Evolutionary conservation across 2,113 vertebrate genomes (phyloP), one percentile per base, ranked within the genome.

Genomic region (Zingel zingel): DNA sequence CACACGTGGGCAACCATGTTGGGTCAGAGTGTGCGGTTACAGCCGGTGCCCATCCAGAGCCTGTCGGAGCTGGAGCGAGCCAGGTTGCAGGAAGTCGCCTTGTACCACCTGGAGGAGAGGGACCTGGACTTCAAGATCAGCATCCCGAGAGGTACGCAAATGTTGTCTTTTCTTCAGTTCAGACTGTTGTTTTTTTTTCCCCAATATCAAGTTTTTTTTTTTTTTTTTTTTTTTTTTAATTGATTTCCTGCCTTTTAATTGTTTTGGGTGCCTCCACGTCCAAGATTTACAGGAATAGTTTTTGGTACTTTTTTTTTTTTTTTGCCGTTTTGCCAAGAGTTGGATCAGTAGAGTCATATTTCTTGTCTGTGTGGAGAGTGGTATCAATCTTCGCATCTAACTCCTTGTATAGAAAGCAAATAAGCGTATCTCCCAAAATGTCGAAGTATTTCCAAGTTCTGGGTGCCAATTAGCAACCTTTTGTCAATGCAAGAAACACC

Each of bases 1-100:
- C 90, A 94, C 76, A 94, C 87, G 79, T 96, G 95, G 95, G 82
- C 87, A 12, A 95, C 95, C 89, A 96, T 96, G 95, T 74, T 95
- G 91, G 96, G 95, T 21, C 95, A 96, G 83, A 95, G 90, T 3
- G 91, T 95, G 47, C 94, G 87, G 54, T 72, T 96, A 68, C 94
- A 94, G 85, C 90, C 95, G 2, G 95, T 95, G 50, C 82, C 93
- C 53, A 95, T 96, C 82, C 95, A 96, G 92, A 95, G 86, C 75
- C 94, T 96, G 58, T 96, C 96, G 0, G 95, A 96, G 91, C 90
- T 96, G 91, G 96, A 96, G 84, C 81, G 96, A 54, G 94, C 94
- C 54, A 66, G 95, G 25, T 79, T 96, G 6, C 96, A 95, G 89
- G 95, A 95, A 18, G 95, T 96, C 1, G 94, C 95, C 33, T 80